A percentile compares a stretch with the other conserved stretches of the same genome.
Conservation (phyloP, 2,113 vertebrate species). For the Butastur rufipennis region DNA sequence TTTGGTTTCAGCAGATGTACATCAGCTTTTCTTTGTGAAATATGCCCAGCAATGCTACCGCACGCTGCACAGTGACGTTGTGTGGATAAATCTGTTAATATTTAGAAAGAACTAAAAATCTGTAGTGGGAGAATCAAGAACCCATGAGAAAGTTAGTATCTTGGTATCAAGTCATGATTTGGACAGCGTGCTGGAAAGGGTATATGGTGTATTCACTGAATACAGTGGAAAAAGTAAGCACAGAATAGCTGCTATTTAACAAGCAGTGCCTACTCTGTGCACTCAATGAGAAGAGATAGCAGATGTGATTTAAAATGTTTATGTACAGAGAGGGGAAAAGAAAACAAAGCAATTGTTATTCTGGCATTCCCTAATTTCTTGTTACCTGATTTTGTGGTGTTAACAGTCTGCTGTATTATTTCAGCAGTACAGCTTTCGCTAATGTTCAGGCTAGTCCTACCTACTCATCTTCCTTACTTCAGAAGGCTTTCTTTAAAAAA, state of each 20-base stretch:
- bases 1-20: background rate
- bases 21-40: background rate
- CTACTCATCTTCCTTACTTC: background rate
- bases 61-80: background rate
- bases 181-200: background rate
- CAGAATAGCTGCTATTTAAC: background rate
- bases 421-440: background rate
- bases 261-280: background rate
- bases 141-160: background rate
- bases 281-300: background rate
- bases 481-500: background rate
- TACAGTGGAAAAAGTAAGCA: background rate
- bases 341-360: background rate
- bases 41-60: background rate
- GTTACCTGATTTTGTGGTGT: background rate
- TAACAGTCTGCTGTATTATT: background rate
- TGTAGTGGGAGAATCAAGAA: background rate
- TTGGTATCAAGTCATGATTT: background rate
- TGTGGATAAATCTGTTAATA: background rate
- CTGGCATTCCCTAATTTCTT: background rate
- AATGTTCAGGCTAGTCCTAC: background rate
- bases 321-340: background rate
- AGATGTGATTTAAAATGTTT: background rate
- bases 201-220: background rate
- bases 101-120: background rate